phyloP scores from a whole-genome alignment of 2,113 vertebrate genomes.

The Bufo bufo region DNA sequence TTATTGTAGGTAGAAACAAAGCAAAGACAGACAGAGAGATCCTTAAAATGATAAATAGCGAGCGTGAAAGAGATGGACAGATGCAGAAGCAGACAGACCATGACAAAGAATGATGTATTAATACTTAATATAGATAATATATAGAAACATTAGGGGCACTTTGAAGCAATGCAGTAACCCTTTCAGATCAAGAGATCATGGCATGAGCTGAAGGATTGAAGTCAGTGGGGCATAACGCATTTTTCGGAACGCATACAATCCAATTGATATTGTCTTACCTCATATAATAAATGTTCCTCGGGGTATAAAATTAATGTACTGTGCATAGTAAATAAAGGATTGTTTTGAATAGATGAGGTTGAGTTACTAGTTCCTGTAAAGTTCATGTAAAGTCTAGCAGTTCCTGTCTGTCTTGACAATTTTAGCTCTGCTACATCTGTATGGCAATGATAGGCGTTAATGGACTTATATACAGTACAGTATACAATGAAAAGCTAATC shows the following conservation, averaged over 20 bases:
- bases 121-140: constrained; percentile 42
- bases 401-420: neutral
- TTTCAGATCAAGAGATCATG: constrained; percentile 15
- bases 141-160: constrained; percentile 24
- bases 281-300: constrained; percentile 1
- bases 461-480: neutral
- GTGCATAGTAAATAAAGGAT: neutral
- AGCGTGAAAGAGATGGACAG: constrained; percentile 50
- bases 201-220: neutral
- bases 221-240: neutral
- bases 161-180: neutral
- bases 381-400: neutral
- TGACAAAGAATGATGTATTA: constrained; percentile 52
- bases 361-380: neutral
- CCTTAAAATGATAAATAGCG: constrained; percentile 56
- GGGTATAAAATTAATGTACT: neutral
- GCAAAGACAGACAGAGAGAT: constrained; percentile 54
- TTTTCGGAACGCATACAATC: neutral
- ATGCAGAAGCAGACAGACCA: constrained; percentile 41
- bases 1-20: constrained; percentile 28
- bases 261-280: neutral
- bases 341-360: neutral
- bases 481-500: neutral
- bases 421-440: neutral
- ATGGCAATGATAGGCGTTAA: neutral